These are phyloP conservation scores for Notolepis coatsorum DNA, from an alignment of 2,797 vertebrate genomes.

Conservation along the genomic window DNA sequence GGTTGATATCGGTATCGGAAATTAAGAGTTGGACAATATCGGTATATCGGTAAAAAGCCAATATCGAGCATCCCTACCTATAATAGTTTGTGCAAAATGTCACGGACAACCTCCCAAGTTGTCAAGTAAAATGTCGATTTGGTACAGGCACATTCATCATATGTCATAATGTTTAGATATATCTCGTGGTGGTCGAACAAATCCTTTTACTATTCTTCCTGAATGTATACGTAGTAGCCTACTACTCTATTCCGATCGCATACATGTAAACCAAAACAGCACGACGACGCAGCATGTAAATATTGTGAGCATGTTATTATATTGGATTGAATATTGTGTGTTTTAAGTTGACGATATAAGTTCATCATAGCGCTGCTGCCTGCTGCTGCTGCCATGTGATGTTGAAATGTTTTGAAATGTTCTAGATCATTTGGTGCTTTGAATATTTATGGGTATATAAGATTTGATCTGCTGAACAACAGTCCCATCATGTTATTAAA, in stretches of 20 bases:
- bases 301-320: not conserved
- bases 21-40: too few species aligned
- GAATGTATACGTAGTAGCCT: constrained; percentile 10
- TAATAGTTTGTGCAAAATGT: not conserved
- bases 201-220: not conserved
- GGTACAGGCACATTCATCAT: too few species aligned
- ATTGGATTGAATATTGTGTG: not conserved
- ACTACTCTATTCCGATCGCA: not conserved
- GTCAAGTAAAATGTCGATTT: not conserved
- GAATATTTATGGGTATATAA: not conserved
- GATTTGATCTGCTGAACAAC: not conserved
- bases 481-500: not conserved
- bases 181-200: constrained; percentile 1
- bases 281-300: too few species aligned
- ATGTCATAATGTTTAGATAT: not conserved
- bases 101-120: not conserved
- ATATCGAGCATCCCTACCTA: too few species aligned
- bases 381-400: not conserved
- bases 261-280: not conserved
- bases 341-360: too few species aligned
- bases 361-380: not conserved
- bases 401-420: not conserved
- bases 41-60: too few species aligned
- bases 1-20: too few species aligned
- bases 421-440: not conserved